Conservation (phyloP, 2,113 vertebrate genomes). For the Cavia aperea region DNA sequence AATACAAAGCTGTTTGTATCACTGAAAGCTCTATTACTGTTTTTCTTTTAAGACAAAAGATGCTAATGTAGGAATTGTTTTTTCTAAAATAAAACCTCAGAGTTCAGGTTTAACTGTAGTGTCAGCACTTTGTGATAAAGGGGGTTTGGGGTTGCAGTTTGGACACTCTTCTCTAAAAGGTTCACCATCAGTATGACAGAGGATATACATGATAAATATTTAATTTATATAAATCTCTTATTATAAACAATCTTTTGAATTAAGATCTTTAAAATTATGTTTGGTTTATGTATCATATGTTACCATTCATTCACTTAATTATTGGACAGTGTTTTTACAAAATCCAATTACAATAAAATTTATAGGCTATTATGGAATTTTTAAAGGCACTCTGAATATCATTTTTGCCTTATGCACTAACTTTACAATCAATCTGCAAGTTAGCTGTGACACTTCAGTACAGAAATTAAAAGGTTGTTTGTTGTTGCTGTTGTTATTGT, state of each 20-base stretch:
- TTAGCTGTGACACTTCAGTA: background rate
- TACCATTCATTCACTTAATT: background rate
- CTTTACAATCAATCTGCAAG: background rate
- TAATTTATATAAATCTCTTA: background rate
- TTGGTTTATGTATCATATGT: background rate
- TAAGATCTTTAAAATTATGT: conserved; percentile 1
- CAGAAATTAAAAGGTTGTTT: background rate
- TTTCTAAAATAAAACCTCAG: background rate
- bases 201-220: background rate
- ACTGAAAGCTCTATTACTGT: background rate
- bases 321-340: background rate
- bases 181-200: background rate
- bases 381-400: background rate
- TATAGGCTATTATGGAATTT: background rate
- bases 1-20: background rate
- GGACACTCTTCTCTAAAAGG: background rate
- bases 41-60: background rate
- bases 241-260: background rate
- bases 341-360: background rate
- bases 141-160: background rate
- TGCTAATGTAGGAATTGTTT: background rate
- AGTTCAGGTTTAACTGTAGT: background rate
- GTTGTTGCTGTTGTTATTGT: no score
- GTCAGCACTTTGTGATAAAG: background rate
- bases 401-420: background rate